Evolutionary conservation across 2,888 invertebrate genomes (phyloP).

Genomic region (Imbricaverruca yamaguchii): DNA sequence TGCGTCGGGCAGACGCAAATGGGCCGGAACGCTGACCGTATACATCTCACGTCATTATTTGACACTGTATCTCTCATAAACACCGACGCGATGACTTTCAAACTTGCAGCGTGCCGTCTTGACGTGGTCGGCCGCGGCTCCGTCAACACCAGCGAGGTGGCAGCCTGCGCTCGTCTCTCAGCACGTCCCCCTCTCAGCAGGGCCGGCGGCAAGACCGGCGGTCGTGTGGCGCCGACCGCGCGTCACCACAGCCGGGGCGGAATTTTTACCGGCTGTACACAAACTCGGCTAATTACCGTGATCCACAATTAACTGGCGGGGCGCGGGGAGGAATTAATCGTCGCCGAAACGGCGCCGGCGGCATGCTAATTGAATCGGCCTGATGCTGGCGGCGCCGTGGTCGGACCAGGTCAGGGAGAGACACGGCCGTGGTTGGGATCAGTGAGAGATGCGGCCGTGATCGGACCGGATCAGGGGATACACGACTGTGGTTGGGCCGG

Average conservation of each 20-base stretch:
- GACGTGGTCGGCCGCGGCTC: not conserved
- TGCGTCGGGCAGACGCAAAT: not conserved
- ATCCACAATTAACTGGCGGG: conserved; percentile 13
- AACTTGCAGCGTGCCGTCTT: not conserved
- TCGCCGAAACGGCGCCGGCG: not conserved
- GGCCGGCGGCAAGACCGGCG: not conserved
- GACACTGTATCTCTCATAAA: not conserved
- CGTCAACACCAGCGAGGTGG: not conserved
- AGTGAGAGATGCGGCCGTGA: no score
- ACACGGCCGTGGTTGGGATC: no score
- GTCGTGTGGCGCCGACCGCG: no score
- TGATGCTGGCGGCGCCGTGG: not conserved
- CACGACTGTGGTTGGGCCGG: no score
- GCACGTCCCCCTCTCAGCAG: not conserved
- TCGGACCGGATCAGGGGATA: no score
- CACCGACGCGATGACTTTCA: not conserved
- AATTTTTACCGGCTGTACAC: conserved; percentile 13
- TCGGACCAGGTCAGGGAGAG: not conserved
- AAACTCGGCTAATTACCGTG: conserved; percentile 1
- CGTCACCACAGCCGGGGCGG: not conserved
- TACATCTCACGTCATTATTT: conserved; percentile 5
- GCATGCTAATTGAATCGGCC: not conserved
- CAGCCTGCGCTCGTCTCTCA: not conserved
- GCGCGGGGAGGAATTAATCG: not conserved
- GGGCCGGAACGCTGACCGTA: not conserved